Evolutionary conservation across 1,140 invertebrate genomes (phyloP).

Genomic region (Idris sp.): DNA sequence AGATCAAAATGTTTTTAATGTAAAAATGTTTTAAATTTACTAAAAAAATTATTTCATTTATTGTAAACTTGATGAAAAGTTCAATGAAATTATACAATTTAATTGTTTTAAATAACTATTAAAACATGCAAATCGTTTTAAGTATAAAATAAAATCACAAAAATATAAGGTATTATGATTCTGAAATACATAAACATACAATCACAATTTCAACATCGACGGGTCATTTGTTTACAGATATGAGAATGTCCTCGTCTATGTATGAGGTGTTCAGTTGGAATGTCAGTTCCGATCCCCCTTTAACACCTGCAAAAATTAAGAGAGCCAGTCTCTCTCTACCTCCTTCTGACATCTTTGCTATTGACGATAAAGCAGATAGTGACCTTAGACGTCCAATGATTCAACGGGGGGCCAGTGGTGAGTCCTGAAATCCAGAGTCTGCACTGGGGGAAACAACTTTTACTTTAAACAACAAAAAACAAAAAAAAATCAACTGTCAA

Average conservation of each 20-base stretch:
- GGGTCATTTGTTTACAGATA: constrained; percentile 80
- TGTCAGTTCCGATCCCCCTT: constrained; percentile 75
- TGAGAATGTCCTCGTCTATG: constrained; percentile 85
- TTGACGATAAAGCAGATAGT: constrained; percentile 77
- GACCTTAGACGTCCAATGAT: constrained; percentile 74
- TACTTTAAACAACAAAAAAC: constrained; percentile 50
- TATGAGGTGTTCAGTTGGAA: constrained; percentile 88
- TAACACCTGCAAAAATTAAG: constrained; percentile 77
- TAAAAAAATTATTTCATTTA: too few relatives aligned
- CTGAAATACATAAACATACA: not conserved
- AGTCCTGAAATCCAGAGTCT: constrained; percentile 69
- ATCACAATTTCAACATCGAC: constrained; percentile 37
- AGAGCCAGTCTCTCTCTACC: constrained; percentile 77
- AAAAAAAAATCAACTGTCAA: constrained; percentile 49
- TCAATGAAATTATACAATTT: too few relatives aligned
- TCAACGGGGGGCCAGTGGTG: constrained; percentile 75
- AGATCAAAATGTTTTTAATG: too few relatives aligned
- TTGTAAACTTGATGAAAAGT: too few relatives aligned
- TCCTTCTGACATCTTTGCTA: constrained; percentile 78
- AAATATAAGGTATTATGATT: not conserved
- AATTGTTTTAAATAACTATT: too few relatives aligned
- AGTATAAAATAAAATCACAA: not conserved
- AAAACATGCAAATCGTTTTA: too few relatives aligned
- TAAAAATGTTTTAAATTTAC: too few relatives aligned
- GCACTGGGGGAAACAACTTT: constrained; percentile 60